phyloP scores from a whole-genome alignment of 2,888 invertebrate species.

The Fragum sueziense region DNA sequence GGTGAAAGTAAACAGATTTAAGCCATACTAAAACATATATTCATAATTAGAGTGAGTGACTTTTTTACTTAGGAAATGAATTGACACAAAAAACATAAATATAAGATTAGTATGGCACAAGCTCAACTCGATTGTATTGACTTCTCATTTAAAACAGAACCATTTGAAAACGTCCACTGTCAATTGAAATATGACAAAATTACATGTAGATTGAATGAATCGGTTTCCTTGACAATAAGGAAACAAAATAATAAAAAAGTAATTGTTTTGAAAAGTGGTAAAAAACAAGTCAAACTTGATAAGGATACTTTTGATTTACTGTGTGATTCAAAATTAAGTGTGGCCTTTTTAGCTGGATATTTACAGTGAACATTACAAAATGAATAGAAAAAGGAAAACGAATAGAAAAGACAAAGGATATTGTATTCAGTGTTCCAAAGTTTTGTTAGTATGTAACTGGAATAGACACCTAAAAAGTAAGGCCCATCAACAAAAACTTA shows the following conservation, averaged over 20 bases:
- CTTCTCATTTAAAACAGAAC: conserved; percentile 8
- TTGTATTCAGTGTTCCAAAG: neutral
- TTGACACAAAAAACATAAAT: no score
- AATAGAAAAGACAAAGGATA: neutral
- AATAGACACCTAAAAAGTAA: neutral
- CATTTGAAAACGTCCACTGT: conserved; percentile 5
- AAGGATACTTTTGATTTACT: neutral
- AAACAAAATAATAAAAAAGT: conserved; percentile 5
- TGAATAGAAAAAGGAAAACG: neutral
- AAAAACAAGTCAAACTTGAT: conserved; percentile 1
- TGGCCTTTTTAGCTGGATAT: neutral
- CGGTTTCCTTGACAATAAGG: conserved; percentile 5
- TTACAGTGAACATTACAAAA: neutral
- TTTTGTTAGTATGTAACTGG: neutral
- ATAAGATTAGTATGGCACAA: conserved; percentile 3
- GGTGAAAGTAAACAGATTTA: neutral
- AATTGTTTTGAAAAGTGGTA: conserved; percentile 6
- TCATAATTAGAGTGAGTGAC: neutral
- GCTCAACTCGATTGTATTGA: conserved; percentile 5
- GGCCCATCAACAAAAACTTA: neutral
- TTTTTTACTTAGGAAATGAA: neutral
- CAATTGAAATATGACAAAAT: conserved; percentile 10
- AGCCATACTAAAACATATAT: neutral
- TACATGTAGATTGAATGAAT: neutral
- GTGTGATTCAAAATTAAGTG: conserved; percentile 2